These are phyloP conservation scores for Sipunculus nudus DNA, from an alignment of 2,888 invertebrate species.

Conservation along the genomic window DNA sequence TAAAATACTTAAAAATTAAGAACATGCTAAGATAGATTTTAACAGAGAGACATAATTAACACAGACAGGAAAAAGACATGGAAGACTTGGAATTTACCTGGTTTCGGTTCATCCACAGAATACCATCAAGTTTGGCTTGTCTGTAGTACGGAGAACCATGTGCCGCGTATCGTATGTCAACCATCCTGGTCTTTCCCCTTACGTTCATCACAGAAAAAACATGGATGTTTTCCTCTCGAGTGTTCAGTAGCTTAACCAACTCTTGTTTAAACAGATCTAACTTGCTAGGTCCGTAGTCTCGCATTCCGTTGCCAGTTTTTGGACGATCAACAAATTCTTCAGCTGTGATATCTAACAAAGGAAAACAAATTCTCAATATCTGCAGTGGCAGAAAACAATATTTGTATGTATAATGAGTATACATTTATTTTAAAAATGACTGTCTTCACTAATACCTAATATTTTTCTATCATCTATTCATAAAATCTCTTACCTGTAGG, in stretches of 20 bases:
- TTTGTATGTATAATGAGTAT: no score
- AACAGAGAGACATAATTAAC: no score
- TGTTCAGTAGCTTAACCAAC: slow-evolving; percentile 85
- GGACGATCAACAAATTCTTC: slow-evolving; percentile 82
- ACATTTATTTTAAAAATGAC: no score
- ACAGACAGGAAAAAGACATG: no score
- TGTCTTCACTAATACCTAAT: no score
- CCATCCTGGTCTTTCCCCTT: slow-evolving; percentile 4
- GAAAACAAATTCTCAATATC: no score
- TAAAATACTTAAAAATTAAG: no score
- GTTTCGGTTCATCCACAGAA: slow-evolving; percentile 71
- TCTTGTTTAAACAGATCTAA: slow-evolving; percentile 89
- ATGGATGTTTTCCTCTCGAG: slow-evolving; percentile 86
- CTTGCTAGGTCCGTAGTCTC: slow-evolving; percentile 78
- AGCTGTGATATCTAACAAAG: slow-evolving; percentile 80
- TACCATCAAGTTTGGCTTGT: slow-evolving; percentile 91
- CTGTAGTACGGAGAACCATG: slow-evolving; percentile 96
- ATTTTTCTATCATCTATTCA: no score
- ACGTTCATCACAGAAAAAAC: slow-evolving; percentile 89
- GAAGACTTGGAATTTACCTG: slow-evolving; percentile 49
- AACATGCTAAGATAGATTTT: no score
- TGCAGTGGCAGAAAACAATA: no score
- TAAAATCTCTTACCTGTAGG: no score
- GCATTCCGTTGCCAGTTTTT: neutral
- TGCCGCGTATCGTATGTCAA: slow-evolving; percentile 90